phyloP scores from a whole-genome alignment of 2,888 invertebrate species.

The Dromius quadrimaculatus region DNA sequence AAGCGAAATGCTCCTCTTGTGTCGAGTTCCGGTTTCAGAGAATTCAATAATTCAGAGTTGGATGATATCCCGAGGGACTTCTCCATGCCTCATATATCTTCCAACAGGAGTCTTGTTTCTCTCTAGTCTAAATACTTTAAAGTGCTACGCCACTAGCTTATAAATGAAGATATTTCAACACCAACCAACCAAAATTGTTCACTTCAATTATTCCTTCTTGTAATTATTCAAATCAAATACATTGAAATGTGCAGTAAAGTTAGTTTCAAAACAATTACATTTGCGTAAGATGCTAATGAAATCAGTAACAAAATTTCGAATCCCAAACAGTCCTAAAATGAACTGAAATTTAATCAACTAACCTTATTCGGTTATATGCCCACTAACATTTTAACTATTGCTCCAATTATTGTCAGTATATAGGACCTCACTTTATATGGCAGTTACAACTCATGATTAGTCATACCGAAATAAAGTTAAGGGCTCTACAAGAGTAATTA shows the following conservation, averaged over 20 bases:
- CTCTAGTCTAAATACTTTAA: conserved; percentile 14
- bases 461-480: no score
- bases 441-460: no score
- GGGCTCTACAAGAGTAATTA: no score
- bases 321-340: conserved; percentile 2
- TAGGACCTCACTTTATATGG: no score
- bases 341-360: conserved; percentile 21
- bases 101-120: background rate
- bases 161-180: conserved; percentile 9
- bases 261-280: conserved; percentile 1
- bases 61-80: background rate
- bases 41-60: conserved; percentile 32
- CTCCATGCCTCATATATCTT: conserved; percentile 16
- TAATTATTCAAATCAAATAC: background rate
- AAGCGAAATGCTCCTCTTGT: background rate
- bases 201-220: background rate
- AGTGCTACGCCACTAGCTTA: background rate
- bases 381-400: conserved; percentile 23
- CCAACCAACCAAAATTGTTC: background rate
- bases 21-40: conserved; percentile 2
- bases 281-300: conserved; percentile 10
- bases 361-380: conserved; percentile 11
- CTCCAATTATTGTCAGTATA: background rate
- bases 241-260: background rate
- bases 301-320: conserved; percentile 23